Percentiles rank a stretch among this genome's conserved stretches.
Evolutionary conservation across 2,113 vertebrate genomes (phyloP).

Genomic region (Pyrgilauda ruficollis): DNA sequence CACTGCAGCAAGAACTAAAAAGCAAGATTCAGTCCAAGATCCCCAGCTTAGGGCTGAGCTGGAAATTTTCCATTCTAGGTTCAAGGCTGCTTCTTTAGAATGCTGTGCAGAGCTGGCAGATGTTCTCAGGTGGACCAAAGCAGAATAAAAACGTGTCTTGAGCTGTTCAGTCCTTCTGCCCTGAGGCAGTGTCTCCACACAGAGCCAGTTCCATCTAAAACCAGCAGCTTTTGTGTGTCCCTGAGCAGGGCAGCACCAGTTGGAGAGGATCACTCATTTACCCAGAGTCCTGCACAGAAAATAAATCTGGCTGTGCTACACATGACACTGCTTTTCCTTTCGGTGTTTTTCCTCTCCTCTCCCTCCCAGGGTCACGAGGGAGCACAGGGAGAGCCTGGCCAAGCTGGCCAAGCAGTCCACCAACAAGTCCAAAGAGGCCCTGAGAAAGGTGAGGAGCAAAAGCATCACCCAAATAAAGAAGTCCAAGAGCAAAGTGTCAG

Average conservation of each 20-base stretch:
- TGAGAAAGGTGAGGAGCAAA: slow-evolving; percentile 82
- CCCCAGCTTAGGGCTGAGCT: slow-evolving; percentile 25
- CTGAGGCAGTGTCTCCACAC: accelerated
- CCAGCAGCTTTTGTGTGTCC: not conserved
- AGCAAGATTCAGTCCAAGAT: slow-evolving; percentile 60
- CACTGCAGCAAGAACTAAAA: slow-evolving; percentile 61
- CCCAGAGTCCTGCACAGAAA: not conserved
- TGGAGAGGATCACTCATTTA: not conserved
- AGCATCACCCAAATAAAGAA: slow-evolving; percentile 84
- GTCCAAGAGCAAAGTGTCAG: slow-evolving; percentile 83
- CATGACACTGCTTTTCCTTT: not conserved
- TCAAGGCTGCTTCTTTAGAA: slow-evolving; percentile 1
- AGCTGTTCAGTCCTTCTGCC: not conserved
- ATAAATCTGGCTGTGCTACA: not conserved
- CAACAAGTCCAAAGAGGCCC: slow-evolving; percentile 91
- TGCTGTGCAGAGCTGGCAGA: not conserved
- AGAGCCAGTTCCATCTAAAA: not conserved
- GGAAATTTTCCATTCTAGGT: slow-evolving; percentile 35
- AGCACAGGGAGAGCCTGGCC: slow-evolving; percentile 88
- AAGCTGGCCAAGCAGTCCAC: slow-evolving; percentile 90
- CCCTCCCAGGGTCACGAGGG: slow-evolving; percentile 83
- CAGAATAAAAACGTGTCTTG: not conserved
- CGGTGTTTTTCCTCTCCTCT: not conserved
- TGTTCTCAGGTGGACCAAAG: not conserved
- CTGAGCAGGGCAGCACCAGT: not conserved